Base-by-base conservation (phyloP, 2,888 invertebrate genomes). In the Sisyra nigra region DNA sequence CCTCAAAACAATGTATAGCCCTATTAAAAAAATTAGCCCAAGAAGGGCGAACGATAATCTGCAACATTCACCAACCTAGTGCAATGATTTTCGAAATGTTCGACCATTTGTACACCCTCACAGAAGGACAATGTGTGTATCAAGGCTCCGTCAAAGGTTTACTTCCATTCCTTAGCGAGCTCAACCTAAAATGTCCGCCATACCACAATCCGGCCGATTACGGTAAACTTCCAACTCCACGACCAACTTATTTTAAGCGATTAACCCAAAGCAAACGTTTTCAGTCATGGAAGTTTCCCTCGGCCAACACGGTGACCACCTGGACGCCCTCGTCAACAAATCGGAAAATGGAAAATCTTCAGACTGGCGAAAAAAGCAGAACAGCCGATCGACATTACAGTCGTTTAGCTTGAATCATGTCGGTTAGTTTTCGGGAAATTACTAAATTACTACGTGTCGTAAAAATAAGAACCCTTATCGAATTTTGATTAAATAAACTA, bases 191-290 rank as follows among this genome's bases (percentile, higher is more conserved):
- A 19, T 93, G 93, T 60, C 93, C 92, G 0, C 74, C 80, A 11
- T 87, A 85, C 55, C 88, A 93, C 60, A 92, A 91, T 65, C 89
- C 91, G 33, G 85, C 89, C 11, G 92, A 92, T 62, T 91, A 79
- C 63, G 70, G 89, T 88, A 64, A 77, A 78, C 3, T 24, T 24
- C 24, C 24, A 24, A 24, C 7, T 24, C 3, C 3, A 24, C 24
- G 3, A 24, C 7, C 24, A 24, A 24, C 24, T 24, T 24, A 24
- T 5, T 24, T 24, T 3, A 24, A 24, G 7, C 7, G 7, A 24
- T 5, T n/a, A n/a, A 5, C 24, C 7, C 5, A 24, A 24, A 7
- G 24, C 24, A 24, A 44, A 47, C 43, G 45, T 43, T 56, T 59
- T 41, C 59, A 86, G 85, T 85, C 50, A 69, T 88, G 64, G 88